These are phyloP conservation scores for Blomia tropicalis DNA, from an alignment of 2,888 invertebrate species.

Conservation along the genomic window DNA sequence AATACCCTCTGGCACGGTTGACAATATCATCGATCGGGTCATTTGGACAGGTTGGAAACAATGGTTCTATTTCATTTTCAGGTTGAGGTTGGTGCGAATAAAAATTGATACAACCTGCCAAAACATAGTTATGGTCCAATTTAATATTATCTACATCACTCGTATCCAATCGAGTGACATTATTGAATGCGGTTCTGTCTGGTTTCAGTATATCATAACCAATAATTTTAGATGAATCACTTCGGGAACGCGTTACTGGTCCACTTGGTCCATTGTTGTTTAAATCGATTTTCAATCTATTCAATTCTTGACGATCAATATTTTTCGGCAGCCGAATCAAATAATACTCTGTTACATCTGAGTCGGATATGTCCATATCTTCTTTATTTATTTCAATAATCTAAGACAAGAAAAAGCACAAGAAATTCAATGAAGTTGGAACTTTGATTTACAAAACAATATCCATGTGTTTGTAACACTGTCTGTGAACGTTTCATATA, in stretches of 20 bases:
- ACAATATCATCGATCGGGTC: not conserved
- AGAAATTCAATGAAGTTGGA: too few relatives aligned
- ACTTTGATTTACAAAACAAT: too few relatives aligned
- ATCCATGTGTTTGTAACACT: too few relatives aligned
- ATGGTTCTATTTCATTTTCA: not conserved
- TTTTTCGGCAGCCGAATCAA: not conserved
- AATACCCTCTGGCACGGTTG: not conserved
- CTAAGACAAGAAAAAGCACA: too few relatives aligned
- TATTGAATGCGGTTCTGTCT: not conserved
- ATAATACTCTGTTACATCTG: not conserved
- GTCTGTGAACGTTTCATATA: too few relatives aligned
- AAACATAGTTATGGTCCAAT: not conserved
- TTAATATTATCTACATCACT: not conserved
- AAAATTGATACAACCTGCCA: constrained; percentile 2
- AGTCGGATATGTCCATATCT: not conserved
- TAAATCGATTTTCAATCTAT: not conserved
- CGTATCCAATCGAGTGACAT: not conserved
- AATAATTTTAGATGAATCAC: not conserved
- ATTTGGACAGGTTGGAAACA: not conserved
- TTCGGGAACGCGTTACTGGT: not conserved
- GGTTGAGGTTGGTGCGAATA: not conserved
- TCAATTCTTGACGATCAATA: not conserved
- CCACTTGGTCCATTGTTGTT: not conserved
- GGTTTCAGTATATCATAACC: not conserved
- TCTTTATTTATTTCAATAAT: not conserved